phyloP scores from a whole-genome alignment of 2,797 vertebrate species.

The Pteronotus mesoamericanus region DNA sequence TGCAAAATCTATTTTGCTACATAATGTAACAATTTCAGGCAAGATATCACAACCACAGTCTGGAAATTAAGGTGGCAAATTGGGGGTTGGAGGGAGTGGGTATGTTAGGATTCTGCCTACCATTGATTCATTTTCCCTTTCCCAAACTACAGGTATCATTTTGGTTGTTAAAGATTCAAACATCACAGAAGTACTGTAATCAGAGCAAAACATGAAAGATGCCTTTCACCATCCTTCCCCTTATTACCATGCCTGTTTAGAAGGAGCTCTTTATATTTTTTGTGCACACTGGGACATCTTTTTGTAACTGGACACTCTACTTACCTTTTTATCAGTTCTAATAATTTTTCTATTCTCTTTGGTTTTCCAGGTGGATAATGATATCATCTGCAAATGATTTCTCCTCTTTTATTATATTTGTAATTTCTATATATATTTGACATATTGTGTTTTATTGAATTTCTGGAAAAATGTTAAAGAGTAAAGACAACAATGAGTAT shows the following conservation, averaged over 20 bases:
- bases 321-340: neutral
- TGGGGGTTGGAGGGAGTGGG: neutral
- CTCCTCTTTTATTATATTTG: neutral
- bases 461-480: constrained; percentile 18
- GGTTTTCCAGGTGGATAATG: neutral
- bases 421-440: neutral
- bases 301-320: neutral
- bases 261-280: neutral
- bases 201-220: neutral
- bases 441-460: neutral
- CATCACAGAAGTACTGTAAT: neutral
- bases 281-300: neutral
- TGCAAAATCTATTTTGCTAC: constrained; percentile 38
- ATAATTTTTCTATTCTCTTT: neutral
- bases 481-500: neutral
- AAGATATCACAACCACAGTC: neutral
- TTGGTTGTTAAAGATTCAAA: constrained; percentile 21
- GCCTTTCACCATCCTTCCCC: neutral
- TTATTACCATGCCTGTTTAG: neutral
- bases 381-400: neutral
- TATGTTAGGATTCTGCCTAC: constrained; percentile 5
- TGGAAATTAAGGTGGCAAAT: neutral
- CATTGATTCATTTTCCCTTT: neutral
- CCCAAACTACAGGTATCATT: neutral
- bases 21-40: neutral